Conservation (phyloP, 1,140 invertebrate species). For the Camponotus floridanus region DNA sequence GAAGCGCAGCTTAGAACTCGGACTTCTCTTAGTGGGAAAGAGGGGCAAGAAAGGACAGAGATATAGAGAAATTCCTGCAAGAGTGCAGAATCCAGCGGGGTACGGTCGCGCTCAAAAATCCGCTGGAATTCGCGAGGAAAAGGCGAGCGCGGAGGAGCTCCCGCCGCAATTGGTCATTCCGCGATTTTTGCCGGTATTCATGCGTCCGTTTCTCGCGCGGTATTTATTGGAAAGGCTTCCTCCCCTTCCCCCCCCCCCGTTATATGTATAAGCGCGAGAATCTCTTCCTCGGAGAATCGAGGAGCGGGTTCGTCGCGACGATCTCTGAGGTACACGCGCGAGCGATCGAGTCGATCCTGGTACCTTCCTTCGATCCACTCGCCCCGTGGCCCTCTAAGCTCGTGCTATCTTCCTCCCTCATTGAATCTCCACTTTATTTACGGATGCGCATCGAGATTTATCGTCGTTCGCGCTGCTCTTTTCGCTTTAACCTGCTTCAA, state of each 20-base stretch:
- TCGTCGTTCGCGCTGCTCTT: slow-evolving; percentile 69
- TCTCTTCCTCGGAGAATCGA: slow-evolving; percentile 49
- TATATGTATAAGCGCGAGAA: slow-evolving; percentile 28
- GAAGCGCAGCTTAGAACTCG: slow-evolving; percentile 14
- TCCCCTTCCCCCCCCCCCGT: slow-evolving; percentile 41
- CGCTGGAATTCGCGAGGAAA: slow-evolving; percentile 78
- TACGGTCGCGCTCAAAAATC: slow-evolving; percentile 71
- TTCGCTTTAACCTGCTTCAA: slow-evolving; percentile 53
- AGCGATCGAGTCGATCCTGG: slow-evolving; percentile 52
- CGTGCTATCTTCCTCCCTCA: slow-evolving; percentile 73
- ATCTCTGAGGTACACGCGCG: slow-evolving; percentile 75
- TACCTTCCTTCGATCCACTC: neutral
- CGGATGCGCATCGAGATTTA: slow-evolving; percentile 82
- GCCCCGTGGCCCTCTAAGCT: slow-evolving; percentile 39
- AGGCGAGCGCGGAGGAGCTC: slow-evolving; percentile 72
- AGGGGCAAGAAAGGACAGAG: slow-evolving; percentile 33
- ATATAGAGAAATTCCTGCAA: slow-evolving; percentile 69
- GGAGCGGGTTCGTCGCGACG: neutral
- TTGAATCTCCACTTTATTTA: slow-evolving; percentile 84
- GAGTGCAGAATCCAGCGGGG: slow-evolving; percentile 66
- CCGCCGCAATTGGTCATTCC: slow-evolving; percentile 83
- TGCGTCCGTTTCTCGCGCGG: slow-evolving; percentile 80
- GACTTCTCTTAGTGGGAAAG: neutral
- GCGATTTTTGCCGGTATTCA: slow-evolving; percentile 84
- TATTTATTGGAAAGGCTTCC: slow-evolving; percentile 83